Conservation (phyloP, 30 jellyfish, hydroid and myxozoan species). For the Pseudorhiza aurosa region DNA sequence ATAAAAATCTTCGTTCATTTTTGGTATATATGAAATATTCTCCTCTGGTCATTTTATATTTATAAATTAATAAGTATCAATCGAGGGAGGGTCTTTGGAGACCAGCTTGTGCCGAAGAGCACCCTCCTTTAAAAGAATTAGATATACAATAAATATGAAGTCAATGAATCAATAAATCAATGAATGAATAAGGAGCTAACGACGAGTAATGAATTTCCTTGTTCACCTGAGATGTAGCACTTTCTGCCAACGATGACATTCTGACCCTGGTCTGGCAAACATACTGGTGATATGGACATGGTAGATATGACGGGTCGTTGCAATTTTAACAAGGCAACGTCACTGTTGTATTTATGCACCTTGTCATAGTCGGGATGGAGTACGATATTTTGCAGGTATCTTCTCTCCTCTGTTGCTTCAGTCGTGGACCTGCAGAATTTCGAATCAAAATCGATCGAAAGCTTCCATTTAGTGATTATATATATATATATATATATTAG, state of each 20-base stretch:
- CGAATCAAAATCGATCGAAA: too few relatives aligned
- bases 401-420: slow-evolving; percentile 34
- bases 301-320: slow-evolving; percentile 35
- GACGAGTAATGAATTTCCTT: not conserved
- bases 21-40: too few relatives aligned
- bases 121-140: too few relatives aligned
- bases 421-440: slow-evolving; percentile 6
- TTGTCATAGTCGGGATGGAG: slow-evolving; percentile 33
- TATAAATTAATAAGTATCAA: too few relatives aligned
- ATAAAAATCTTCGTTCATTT: too few relatives aligned
- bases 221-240: slow-evolving; percentile 59
- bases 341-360: slow-evolving; percentile 31
- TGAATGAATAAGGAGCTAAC: too few relatives aligned
- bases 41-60: too few relatives aligned
- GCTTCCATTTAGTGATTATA: too few relatives aligned
- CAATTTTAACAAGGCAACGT: slow-evolving; percentile 60
- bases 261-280: slow-evolving; percentile 60
- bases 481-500: too few relatives aligned
- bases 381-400: slow-evolving; percentile 17
- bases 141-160: too few relatives aligned
- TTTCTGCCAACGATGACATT: slow-evolving; percentile 17
- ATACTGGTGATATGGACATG: slow-evolving; percentile 23
- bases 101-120: too few relatives aligned
- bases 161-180: not conserved
- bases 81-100: too few relatives aligned